Conservation (phyloP, 2,113 vertebrate species). For the Arenaria interpres region DNA sequence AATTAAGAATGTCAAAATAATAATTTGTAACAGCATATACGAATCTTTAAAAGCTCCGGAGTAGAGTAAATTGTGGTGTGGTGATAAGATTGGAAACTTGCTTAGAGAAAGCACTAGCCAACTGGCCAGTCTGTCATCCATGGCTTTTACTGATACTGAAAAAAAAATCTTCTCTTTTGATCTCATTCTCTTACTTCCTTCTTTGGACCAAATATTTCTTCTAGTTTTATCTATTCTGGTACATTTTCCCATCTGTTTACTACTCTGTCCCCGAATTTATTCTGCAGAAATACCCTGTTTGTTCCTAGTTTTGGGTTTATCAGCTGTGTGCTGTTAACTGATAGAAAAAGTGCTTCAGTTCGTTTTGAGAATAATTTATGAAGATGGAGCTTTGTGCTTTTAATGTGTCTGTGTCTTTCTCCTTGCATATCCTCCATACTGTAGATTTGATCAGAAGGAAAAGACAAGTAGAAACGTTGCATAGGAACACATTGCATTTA, state of each 20-base stretch:
- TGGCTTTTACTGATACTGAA: background rate
- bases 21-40: background rate
- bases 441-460: background rate
- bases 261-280: background rate
- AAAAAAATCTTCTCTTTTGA: background rate
- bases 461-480: background rate
- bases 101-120: background rate
- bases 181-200: background rate
- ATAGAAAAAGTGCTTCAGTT: background rate
- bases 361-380: background rate
- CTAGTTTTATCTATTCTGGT: background rate
- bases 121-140: background rate
- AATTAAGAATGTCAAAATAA: background rate
- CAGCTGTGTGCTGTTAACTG: background rate
- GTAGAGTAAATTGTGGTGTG: background rate
- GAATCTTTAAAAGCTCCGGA: background rate
- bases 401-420: background rate
- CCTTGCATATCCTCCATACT: background rate
- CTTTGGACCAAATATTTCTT: background rate
- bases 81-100: background rate
- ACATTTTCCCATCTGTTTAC: slow-evolving; percentile 16
- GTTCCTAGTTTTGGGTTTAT: background rate
- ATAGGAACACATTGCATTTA: background rate
- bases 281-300: background rate
- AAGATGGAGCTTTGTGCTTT: background rate